Evolutionary conservation across 2,888 invertebrate species (phyloP).

Genomic region (Acronicta psi): DNA sequence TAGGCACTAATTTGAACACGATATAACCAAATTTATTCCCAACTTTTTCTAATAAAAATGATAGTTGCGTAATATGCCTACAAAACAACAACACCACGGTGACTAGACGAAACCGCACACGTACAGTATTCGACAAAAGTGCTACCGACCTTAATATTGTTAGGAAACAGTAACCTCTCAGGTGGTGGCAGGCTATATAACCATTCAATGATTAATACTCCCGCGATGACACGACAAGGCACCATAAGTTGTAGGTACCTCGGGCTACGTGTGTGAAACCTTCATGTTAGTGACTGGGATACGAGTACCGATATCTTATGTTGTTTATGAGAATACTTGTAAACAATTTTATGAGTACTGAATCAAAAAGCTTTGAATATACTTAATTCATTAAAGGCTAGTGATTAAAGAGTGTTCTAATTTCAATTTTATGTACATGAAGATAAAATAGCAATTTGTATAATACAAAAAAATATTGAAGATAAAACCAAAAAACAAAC

Average conservation of each 20-base stretch:
- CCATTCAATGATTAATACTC: slow-evolving; percentile 84
- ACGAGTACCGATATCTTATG: slow-evolving; percentile 15
- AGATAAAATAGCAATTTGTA: too few relatives aligned
- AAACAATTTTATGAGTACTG: not conserved
- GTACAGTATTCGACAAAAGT: slow-evolving; percentile 70
- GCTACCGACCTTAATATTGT: slow-evolving; percentile 72
- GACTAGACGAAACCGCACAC: slow-evolving; percentile 64
- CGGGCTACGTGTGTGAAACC: slow-evolving; percentile 47
- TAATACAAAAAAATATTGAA: too few relatives aligned
- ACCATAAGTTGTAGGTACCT: slow-evolving; percentile 69
- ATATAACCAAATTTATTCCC: slow-evolving; percentile 2
- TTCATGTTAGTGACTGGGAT: slow-evolving; percentile 21
- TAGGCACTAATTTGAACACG: not conserved
- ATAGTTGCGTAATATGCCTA: slow-evolving; percentile 43
- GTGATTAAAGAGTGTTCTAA: not conserved
- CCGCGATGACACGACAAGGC: slow-evolving; percentile 75
- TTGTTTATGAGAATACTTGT: slow-evolving; percentile 9
- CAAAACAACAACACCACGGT: slow-evolving; percentile 58
- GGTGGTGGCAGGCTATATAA: slow-evolving; percentile 75
- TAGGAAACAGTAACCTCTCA: slow-evolving; percentile 79
- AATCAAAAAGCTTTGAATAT: too few relatives aligned
- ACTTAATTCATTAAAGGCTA: not conserved
- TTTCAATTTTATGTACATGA: not conserved
- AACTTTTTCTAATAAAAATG: slow-evolving; percentile 31
- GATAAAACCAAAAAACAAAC: too few relatives aligned